Evolutionary conservation across 2,113 vertebrate species (phyloP).

Genomic region (Zeus faber): DNA sequence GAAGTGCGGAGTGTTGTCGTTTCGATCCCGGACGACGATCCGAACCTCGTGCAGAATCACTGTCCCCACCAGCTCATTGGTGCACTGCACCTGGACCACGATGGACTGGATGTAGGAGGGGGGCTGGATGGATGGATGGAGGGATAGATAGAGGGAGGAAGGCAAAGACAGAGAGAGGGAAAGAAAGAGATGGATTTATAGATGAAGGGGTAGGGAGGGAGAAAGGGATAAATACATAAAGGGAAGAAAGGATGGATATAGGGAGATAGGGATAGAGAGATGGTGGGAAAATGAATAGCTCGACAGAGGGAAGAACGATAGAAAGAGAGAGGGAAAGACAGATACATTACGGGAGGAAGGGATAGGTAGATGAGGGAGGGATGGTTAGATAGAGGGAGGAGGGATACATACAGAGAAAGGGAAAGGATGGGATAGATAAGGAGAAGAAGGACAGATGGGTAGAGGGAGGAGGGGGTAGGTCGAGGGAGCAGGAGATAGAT

Average conservation of each 20-base stretch:
- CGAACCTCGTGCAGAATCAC: conserved; percentile 94
- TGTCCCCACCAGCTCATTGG: conserved; percentile 89
- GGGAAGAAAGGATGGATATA: neutral
- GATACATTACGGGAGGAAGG: no score
- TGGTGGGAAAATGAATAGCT: neutral
- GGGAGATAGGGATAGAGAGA: neutral
- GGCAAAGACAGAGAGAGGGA: neutral
- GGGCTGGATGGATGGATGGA: conserved; percentile 72
- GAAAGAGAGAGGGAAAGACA: neutral
- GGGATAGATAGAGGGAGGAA: neutral
- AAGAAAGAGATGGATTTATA: neutral
- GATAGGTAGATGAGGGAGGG: no score
- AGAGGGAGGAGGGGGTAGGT: neutral
- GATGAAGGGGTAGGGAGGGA: neutral
- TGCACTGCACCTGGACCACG: conserved; percentile 93
- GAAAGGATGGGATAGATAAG: neutral
- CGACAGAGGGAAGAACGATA: neutral
- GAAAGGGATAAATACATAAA: neutral
- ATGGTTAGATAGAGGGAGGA: neutral
- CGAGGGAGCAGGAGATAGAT: neutral
- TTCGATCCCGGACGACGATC: conserved; percentile 92
- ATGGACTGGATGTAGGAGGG: conserved; percentile 92
- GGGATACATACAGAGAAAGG: neutral
- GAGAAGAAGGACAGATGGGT: neutral
- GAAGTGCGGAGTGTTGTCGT: conserved; percentile 89